These are phyloP conservation scores for Coremacera marginata DNA, from an alignment of 2,888 invertebrate species.

Conservation along the genomic window DNA sequence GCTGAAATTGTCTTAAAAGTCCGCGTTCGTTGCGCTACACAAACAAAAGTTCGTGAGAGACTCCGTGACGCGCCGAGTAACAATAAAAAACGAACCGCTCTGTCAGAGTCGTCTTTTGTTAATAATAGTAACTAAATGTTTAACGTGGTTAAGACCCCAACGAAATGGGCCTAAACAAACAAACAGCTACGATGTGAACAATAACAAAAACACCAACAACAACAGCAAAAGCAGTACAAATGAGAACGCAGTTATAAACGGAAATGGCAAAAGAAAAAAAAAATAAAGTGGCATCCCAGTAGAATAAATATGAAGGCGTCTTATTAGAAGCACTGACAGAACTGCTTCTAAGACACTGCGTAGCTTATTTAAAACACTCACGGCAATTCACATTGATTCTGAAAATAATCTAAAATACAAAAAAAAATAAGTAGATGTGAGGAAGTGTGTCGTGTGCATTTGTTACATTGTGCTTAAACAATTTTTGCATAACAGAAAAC, in stretches of 20 bases:
- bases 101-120: constrained; percentile 58
- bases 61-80: constrained; percentile 22
- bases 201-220: constrained; percentile 39
- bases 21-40: not conserved
- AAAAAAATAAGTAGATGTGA: too few relatives aligned
- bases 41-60: not conserved
- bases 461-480: too few relatives aligned
- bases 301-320: too few relatives aligned
- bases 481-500: too few relatives aligned
- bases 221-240: constrained; percentile 31
- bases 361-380: too few relatives aligned
- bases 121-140: constrained; percentile 62
- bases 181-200: constrained; percentile 21
- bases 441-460: too few relatives aligned
- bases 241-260: constrained; percentile 20
- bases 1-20: constrained; percentile 30
- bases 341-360: too few relatives aligned
- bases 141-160: constrained; percentile 36
- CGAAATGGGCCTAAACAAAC: constrained; percentile 3
- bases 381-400: too few relatives aligned
- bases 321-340: too few relatives aligned
- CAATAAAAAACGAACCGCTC: constrained; percentile 48
- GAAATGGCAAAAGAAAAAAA: not conserved
- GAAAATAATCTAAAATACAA: too few relatives aligned
- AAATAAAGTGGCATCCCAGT: too few relatives aligned